Conservation (phyloP, 2,888 invertebrate species). For the Idaea aversata region DNA sequence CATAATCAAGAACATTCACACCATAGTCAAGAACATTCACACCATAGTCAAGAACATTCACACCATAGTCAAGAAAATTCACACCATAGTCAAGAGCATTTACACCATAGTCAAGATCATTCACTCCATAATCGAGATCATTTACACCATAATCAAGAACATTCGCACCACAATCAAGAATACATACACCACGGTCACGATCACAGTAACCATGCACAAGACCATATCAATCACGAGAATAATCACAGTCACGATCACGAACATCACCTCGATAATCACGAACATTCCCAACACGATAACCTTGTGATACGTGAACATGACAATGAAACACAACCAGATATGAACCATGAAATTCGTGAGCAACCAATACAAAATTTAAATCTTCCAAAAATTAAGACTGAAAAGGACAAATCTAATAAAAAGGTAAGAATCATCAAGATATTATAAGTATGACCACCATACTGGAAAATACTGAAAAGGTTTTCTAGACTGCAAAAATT, state of each 20-base stretch:
- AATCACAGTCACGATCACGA: not conserved
- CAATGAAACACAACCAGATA: not conserved
- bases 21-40: conserved; percentile 3
- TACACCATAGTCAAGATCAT: not conserved
- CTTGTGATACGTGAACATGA: not conserved
- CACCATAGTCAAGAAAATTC: not conserved
- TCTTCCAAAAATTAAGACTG: not conserved
- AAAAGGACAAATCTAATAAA: not conserved
- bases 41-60: conserved; percentile 5
- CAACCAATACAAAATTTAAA: not conserved
- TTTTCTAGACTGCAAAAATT: too few relatives aligned
- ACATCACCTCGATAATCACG: not conserved
- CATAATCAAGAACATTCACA: not conserved
- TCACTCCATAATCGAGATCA: conserved; percentile 2
- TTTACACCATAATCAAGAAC: not conserved
- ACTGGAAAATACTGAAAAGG: too few relatives aligned
- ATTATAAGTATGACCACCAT: not conserved
- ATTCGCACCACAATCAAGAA: not conserved
- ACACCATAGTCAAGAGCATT: not conserved
- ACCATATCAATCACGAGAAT: not conserved
- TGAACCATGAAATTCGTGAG: not conserved
- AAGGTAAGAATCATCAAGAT: not conserved
- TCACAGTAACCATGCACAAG: not conserved
- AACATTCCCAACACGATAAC: not conserved
- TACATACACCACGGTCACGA: not conserved